Percentiles rank a stretch among this genome's conserved stretches.
These are phyloP conservation scores for Scleropages formosus DNA, from an alignment of 2,797 vertebrate species.

Conservation along the genomic window DNA sequence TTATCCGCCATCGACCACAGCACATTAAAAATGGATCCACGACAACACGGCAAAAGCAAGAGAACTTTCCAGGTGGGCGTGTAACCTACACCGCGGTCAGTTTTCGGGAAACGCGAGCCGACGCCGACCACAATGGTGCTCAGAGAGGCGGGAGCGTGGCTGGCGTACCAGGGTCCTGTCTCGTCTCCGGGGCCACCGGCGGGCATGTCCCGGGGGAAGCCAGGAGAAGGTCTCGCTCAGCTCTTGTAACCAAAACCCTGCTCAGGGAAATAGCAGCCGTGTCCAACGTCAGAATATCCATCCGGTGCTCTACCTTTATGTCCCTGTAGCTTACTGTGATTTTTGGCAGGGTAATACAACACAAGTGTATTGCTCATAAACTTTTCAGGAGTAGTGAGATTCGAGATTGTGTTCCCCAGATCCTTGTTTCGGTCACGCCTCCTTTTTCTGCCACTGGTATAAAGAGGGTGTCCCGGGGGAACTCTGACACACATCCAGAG, in stretches of 20 bases:
- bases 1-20: neutral
- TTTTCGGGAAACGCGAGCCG: neutral
- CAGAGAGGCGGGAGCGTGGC: neutral
- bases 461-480: slow-evolving; percentile 26
- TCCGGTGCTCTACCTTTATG: slow-evolving; percentile 50
- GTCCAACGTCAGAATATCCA: slow-evolving; percentile 58
- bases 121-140: neutral
- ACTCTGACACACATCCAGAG: neutral
- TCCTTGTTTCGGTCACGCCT: slow-evolving; percentile 44
- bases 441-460: slow-evolving; percentile 27
- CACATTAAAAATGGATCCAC: slow-evolving; percentile 24
- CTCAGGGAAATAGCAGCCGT: slow-evolving; percentile 52
- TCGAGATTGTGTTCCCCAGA: slow-evolving; percentile 37
- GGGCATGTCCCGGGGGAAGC: slow-evolving; percentile 29
- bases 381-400: slow-evolving; percentile 51
- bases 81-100: neutral
- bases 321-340: slow-evolving; percentile 35
- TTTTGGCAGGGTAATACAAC: slow-evolving; percentile 27
- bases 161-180: neutral
- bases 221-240: slow-evolving; percentile 35
- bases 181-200: neutral
- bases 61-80: neutral
- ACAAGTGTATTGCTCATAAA: slow-evolving; percentile 49
- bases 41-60: neutral
- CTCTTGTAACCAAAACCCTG: slow-evolving; percentile 58